These are phyloP conservation scores for Desoria tigrina DNA, from an alignment of 2,888 invertebrate species.

Conservation along the genomic window DNA sequence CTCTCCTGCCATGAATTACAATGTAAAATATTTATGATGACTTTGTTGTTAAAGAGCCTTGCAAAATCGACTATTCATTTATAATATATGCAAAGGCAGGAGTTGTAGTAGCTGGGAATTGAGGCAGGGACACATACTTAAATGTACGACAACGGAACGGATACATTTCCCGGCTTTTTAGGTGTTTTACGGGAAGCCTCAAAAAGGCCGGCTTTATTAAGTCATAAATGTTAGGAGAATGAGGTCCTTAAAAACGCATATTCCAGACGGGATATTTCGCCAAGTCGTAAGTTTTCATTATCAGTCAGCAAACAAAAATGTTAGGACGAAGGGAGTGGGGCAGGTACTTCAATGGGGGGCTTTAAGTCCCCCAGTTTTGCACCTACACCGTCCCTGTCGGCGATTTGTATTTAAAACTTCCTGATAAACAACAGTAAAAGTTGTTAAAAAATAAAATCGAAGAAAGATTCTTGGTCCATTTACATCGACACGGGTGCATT, in stretches of 20 bases:
- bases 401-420: no score
- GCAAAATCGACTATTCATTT: constrained; percentile 1
- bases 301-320: no score
- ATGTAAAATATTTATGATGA: constrained; percentile 16
- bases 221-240: constrained; percentile 7
- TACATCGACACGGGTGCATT: no score
- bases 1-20: constrained; percentile 11
- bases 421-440: no score
- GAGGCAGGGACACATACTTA: neutral
- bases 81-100: constrained; percentile 9
- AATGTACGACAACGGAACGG: neutral
- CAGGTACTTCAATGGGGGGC: no score
- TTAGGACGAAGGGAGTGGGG: no score
- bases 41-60: constrained; percentile 1
- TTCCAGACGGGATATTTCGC: neutral
- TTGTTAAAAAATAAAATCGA: no score
- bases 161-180: no score
- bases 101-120: neutral
- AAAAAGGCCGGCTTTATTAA: constrained; percentile 19
- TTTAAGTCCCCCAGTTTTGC: no score
- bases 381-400: no score
- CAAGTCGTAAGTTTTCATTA: neutral
- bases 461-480: no score
- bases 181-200: no score
- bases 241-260: neutral